phyloP scores from a whole-genome alignment of 2,797 vertebrate species.

The Acrocephalus scirpaceus region DNA sequence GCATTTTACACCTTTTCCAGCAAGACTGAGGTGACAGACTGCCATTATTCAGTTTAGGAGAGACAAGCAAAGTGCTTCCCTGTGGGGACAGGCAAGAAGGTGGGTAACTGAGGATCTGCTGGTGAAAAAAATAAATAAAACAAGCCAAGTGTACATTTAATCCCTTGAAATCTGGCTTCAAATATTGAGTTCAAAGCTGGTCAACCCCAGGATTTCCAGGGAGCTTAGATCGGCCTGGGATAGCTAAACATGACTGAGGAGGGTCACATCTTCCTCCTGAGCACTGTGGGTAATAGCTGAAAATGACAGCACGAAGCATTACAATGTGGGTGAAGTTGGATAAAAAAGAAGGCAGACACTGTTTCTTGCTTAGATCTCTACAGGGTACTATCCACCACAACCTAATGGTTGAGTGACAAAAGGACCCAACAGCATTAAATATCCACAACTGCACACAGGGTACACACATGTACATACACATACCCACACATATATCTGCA shows the following conservation, averaged over 20 bases:
- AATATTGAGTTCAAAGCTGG: neutral
- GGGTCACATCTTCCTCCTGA: neutral
- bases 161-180: neutral
- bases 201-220: neutral
- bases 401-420: neutral
- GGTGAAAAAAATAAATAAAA: neutral
- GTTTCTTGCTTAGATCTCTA: neutral
- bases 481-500: neutral
- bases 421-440: neutral
- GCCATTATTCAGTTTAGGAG: neutral
- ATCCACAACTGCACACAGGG: neutral
- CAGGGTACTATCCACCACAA: neutral
- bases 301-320: accelerated
- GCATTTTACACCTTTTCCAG: neutral
- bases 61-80: neutral
- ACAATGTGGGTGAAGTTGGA: neutral
- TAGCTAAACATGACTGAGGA: neutral
- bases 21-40: neutral
- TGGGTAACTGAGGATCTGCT: neutral
- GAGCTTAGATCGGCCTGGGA: neutral
- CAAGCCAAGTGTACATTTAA: neutral
- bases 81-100: neutral
- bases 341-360: neutral
- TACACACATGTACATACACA: neutral
- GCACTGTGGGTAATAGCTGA: neutral